Evolutionary conservation across 2,888 invertebrate genomes (phyloP).

Genomic region (Ceratothoa steindachneri): DNA sequence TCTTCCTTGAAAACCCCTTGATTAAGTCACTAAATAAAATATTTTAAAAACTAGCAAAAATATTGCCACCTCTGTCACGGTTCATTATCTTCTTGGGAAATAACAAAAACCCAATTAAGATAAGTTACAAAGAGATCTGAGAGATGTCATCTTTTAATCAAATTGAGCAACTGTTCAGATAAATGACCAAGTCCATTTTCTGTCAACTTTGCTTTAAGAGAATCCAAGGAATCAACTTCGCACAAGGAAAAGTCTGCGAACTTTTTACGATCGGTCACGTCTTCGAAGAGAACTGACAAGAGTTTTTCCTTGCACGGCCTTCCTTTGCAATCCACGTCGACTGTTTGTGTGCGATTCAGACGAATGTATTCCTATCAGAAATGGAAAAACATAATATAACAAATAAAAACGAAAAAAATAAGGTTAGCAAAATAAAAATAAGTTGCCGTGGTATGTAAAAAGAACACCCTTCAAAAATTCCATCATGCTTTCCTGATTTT

Average conservation of each 20-base stretch:
- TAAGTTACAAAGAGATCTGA: too few species aligned
- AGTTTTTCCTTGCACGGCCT: constrained; percentile 4
- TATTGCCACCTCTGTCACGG: too few species aligned
- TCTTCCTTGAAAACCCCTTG: too few species aligned
- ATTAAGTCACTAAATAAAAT: too few species aligned
- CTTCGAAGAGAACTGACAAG: neutral
- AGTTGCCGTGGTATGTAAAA: neutral
- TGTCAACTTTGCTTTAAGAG: neutral
- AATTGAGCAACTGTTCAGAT: neutral
- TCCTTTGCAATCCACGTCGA: constrained; percentile 6
- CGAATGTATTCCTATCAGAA: neutral
- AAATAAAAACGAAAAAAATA: neutral
- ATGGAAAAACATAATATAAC: neutral
- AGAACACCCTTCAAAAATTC: too few species aligned
- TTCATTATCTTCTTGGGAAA: too few species aligned
- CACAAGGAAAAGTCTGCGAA: neutral
- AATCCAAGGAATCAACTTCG: neutral
- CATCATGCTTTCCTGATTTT: too few species aligned
- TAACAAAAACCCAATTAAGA: too few species aligned
- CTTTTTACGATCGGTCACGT: neutral
- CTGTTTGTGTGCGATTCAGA: neutral
- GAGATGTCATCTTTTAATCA: neutral
- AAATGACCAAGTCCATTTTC: neutral
- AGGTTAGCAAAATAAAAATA: neutral
- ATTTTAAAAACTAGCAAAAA: too few species aligned